phyloP scores from a whole-genome alignment of 2,888 invertebrate species.

The Graphium colonna region DNA sequence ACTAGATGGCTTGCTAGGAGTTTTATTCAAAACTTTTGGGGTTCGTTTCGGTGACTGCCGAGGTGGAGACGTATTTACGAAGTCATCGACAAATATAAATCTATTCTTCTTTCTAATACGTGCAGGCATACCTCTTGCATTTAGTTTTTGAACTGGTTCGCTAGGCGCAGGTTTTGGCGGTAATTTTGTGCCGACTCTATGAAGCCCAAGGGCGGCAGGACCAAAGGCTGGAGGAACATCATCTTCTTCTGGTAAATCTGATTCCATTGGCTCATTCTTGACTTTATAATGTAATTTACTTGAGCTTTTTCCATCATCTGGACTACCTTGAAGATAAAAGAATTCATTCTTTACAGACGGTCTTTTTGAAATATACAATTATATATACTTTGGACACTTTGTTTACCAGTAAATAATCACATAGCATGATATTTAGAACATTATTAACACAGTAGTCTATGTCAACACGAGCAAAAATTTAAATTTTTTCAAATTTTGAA shows the following conservation, averaged over 20 bases:
- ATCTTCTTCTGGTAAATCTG: slow-evolving; percentile 83
- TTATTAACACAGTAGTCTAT: slow-evolving; percentile 30
- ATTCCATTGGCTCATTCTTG: slow-evolving; percentile 82
- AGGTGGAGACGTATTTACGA: slow-evolving; percentile 88
- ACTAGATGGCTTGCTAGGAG: slow-evolving; percentile 63
- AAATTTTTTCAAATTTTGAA: slow-evolving; percentile 80
- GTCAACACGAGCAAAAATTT: slow-evolving; percentile 68
- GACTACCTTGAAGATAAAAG: slow-evolving; percentile 49
- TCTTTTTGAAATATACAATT: slow-evolving; percentile 10
- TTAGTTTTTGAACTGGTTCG: slow-evolving; percentile 89
- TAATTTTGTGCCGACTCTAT: slow-evolving; percentile 88
- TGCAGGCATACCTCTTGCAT: slow-evolving; percentile 94
- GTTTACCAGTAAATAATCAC: slow-evolving; percentile 19
- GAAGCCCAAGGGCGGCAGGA: slow-evolving; percentile 89
- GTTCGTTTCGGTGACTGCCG: slow-evolving; percentile 85
- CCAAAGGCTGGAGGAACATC: slow-evolving; percentile 86
- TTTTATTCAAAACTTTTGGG: slow-evolving; percentile 77
- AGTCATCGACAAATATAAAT: slow-evolving; percentile 93
- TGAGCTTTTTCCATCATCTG: slow-evolving; percentile 49
- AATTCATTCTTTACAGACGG: slow-evolving; percentile 23
- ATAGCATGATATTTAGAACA: slow-evolving; percentile 24
- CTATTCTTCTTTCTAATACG: slow-evolving; percentile 93
- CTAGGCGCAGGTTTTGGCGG: slow-evolving; percentile 86
- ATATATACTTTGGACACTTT: not conserved
- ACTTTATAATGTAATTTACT: slow-evolving; percentile 55